A percentile compares a stretch with the other conserved stretches of the same genome.
Evolutionary conservation across 2,113 vertebrate genomes (phyloP).

Genomic region (Oreamnos americanus): DNA sequence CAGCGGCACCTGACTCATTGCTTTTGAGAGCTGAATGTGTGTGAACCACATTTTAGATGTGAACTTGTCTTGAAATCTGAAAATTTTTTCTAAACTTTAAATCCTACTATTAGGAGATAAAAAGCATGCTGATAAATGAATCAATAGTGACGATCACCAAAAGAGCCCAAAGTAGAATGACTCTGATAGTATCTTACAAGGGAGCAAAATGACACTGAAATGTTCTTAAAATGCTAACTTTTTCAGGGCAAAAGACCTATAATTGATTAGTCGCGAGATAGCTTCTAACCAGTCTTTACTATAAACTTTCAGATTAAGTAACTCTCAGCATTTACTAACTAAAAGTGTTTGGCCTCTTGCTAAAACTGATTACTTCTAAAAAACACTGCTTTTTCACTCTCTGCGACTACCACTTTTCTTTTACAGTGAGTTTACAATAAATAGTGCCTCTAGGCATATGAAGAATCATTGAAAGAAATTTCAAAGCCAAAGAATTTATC

Average conservation of each 20-base stretch:
- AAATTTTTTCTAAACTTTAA: conserved; percentile 46
- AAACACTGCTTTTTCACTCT: background rate
- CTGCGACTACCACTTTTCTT: background rate
- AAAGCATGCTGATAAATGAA: background rate
- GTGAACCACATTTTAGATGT: background rate
- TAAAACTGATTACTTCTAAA: background rate
- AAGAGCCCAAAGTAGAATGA: background rate
- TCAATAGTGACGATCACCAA: background rate
- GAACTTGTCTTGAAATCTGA: conserved; percentile 18
- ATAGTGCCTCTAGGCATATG: background rate
- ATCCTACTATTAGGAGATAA: background rate
- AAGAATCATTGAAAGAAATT: background rate
- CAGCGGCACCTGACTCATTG: conserved; percentile 25
- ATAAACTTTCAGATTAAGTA: background rate
- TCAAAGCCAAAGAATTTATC: background rate
- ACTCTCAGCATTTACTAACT: background rate
- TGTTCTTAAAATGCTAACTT: background rate
- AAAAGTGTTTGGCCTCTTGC: background rate
- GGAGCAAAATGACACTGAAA: background rate
- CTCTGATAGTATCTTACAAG: background rate
- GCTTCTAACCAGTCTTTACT: background rate
- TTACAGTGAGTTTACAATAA: background rate
- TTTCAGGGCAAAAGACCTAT: background rate
- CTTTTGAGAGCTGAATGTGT: conserved; percentile 54
- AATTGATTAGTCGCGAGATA: background rate